A percentile compares a stretch with the other conserved stretches of the same genome.
Evolutionary conservation across 2,888 invertebrate species (phyloP).

Genomic region (Cyclophora punctaria): DNA sequence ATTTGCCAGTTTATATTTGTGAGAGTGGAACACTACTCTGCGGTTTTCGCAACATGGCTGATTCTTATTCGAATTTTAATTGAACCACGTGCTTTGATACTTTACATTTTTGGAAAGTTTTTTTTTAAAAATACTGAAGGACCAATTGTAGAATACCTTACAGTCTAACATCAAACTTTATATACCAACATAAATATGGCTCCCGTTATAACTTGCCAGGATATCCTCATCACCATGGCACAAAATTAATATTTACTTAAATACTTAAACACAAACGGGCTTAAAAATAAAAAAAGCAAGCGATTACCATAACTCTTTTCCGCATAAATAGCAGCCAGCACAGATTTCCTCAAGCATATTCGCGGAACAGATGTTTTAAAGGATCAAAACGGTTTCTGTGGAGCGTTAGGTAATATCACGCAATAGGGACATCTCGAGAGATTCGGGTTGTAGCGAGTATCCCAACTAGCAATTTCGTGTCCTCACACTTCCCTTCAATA

Average conservation of each 20-base stretch:
- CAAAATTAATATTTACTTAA: background rate
- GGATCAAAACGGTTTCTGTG: conserved; percentile 40
- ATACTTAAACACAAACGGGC: background rate
- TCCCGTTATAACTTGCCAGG: background rate
- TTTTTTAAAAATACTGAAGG: too few species aligned
- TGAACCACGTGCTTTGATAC: too few species aligned
- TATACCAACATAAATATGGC: too few species aligned
- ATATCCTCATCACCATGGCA: background rate
- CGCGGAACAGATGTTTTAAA: conserved; percentile 12
- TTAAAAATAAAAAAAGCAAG: too few species aligned
- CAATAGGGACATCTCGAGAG: conserved; percentile 37
- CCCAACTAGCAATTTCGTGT: conserved; percentile 47
- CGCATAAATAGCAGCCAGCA: background rate
- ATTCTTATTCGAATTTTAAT: too few species aligned
- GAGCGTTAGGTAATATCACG: conserved; percentile 38
- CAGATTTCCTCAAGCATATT: conserved; percentile 1
- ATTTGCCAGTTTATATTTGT: conserved; percentile 34
- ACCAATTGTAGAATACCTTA: too few species aligned
- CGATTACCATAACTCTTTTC: too few species aligned
- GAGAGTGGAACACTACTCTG: conserved; percentile 48
- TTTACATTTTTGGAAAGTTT: too few species aligned
- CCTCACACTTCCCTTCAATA: conserved; percentile 35
- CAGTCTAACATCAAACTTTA: too few species aligned
- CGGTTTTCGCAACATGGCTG: conserved; percentile 23
- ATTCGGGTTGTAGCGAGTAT: conserved; percentile 49